Percentiles rank a stretch among this genome's conserved stretches.
Evolutionary conservation across 37 sponge, comb jelly and placozoan genomes (phyloP).

Genomic region (Chondrosia reniformis): DNA sequence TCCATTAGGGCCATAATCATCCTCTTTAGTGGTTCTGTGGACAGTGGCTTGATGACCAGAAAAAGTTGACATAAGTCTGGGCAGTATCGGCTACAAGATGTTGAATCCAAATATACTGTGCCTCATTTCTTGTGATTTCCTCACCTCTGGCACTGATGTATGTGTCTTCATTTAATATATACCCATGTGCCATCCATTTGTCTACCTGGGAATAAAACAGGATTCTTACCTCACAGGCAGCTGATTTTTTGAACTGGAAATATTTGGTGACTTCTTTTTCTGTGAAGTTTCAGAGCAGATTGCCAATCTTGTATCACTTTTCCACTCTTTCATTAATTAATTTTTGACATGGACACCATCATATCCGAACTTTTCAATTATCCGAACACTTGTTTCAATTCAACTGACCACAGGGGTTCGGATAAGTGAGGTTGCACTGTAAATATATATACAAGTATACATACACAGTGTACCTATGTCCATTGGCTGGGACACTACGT

Average conservation of each 20-base stretch:
- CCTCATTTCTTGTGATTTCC: not conserved
- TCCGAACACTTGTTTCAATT: no score
- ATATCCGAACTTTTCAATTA: no score
- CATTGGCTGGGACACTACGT: no score
- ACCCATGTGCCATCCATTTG: no score
- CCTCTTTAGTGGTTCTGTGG: not conserved
- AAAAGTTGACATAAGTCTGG: not conserved
- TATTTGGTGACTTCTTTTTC: slow-evolving; percentile 29
- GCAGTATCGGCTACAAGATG: slow-evolving; percentile 13
- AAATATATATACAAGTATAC: no score
- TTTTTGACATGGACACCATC: slow-evolving; percentile 14
- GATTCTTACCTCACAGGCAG: not conserved
- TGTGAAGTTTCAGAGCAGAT: slow-evolving; percentile 23
- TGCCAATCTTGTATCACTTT: slow-evolving; percentile 23
- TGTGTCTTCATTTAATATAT: not conserved
- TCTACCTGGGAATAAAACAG: slow-evolving; percentile 1
- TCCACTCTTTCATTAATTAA: slow-evolving; percentile 26
- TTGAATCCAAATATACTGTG: slow-evolving; percentile 2
- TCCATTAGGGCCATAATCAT: slow-evolving; percentile 8
- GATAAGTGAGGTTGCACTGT: no score
- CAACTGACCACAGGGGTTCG: no score
- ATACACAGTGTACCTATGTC: no score
- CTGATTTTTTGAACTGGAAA: slow-evolving; percentile 23
- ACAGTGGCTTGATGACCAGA: not conserved
- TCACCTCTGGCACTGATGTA: slow-evolving; percentile 15